Conservation (phyloP, 2,113 vertebrate genomes). For the Coreoperca whiteheadi region DNA sequence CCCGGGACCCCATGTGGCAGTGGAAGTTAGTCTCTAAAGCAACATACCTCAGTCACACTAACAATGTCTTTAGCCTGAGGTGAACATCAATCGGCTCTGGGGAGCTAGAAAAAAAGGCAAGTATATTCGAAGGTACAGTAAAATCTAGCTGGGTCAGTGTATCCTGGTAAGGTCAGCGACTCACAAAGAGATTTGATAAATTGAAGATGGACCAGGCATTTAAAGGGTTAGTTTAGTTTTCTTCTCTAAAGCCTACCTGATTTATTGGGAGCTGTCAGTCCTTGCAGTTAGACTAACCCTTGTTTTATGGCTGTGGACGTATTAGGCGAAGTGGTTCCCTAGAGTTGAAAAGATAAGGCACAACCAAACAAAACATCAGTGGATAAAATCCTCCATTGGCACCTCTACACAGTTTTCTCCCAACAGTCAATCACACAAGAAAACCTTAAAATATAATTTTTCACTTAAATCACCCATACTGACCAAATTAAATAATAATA, state of each 20-base stretch:
- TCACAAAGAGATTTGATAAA: slow-evolving; percentile 55
- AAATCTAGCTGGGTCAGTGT: slow-evolving; percentile 46
- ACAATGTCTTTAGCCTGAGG: slow-evolving; percentile 64
- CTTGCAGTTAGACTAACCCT: slow-evolving; percentile 45
- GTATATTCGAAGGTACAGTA: slow-evolving; percentile 34
- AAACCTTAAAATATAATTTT: not conserved
- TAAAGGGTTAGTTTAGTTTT: slow-evolving; percentile 52
- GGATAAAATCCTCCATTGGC: slow-evolving; percentile 7
- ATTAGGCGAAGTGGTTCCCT: slow-evolving; percentile 31
- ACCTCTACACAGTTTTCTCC: not conserved
- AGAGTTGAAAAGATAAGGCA: slow-evolving; percentile 48
- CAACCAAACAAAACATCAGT: slow-evolving; percentile 36
- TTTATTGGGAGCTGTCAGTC: slow-evolving; percentile 55
- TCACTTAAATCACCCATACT: not conserved
- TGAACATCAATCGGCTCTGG: slow-evolving; percentile 46
- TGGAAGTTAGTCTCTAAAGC: slow-evolving; percentile 60
- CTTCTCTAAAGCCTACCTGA: slow-evolving; percentile 50
- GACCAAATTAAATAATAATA: not conserved
- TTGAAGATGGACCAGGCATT: slow-evolving; percentile 47
- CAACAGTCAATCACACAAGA: not conserved
- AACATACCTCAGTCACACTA: slow-evolving; percentile 69
- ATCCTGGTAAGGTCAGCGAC: slow-evolving; percentile 47
- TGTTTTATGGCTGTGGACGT: slow-evolving; percentile 29
- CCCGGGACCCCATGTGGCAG: slow-evolving; percentile 41
- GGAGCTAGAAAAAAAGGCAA: slow-evolving; percentile 39